Base-by-base conservation (phyloP, 2,888 invertebrate species). In the Cheilosia scutellata region DNA sequence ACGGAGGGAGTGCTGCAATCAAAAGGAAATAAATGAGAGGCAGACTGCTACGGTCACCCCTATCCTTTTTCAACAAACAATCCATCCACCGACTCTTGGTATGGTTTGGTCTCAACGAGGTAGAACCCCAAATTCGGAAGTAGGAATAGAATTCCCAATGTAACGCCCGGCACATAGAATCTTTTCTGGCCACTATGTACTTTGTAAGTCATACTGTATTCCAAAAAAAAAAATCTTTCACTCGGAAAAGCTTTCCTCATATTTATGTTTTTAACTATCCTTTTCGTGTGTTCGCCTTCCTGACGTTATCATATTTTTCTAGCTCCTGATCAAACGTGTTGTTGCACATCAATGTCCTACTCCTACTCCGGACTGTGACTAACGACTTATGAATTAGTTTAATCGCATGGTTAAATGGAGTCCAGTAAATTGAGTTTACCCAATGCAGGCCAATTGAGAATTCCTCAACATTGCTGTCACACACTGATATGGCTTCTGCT, bases 351-450 rank as follows among this genome's bases (percentile, higher is more conserved):
- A 70, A 51, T 47, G 60, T 68, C 77, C 49, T 9, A 11, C 47
- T 68, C 77, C 49, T 9, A 11, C 47, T 37, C 1, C 60, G 37
- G 87, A 87, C 88, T 88, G 87, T 88, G 88, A 88, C 87, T 88
- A 89, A 88, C 87, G 88, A 88, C 83, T 87, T 87, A 88, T 89
- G 87, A 88, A 88, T 88, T 88, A 88, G 87, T 87, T 87, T 88
- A 89, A 88, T 88, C 87, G 82, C 62, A 42, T 55, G 60, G 53
- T 72, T 60, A 60, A 77, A 71, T 66, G 44, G 27, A 60, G 65
- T 68, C 51, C 65, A 16, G 44, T 51, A 6, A 51, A 44, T 58
- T 47, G 49, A 58, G 62, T 29, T 74, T 47, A 11, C 16, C 60
- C 29, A 13, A 13, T 42, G 25, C 40, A 65, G 49, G 44, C n/a